These are phyloP conservation scores for Polymixis lichenea DNA, from an alignment of 2,888 invertebrate species.

Conservation along the genomic window DNA sequence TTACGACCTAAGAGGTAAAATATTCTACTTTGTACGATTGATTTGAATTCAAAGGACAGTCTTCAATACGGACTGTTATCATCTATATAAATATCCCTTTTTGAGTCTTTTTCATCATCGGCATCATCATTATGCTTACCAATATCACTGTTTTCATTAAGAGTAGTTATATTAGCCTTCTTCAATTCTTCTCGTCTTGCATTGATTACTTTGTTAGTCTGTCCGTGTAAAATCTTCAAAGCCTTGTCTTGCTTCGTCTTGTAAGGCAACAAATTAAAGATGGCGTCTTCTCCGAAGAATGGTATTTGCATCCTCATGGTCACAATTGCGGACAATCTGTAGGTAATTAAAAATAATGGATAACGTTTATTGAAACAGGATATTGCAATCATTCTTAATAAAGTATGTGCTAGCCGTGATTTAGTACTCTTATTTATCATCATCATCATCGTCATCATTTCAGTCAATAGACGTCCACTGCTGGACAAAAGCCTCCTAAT, in stretches of 20 bases:
- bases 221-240: slow-evolving; percentile 83
- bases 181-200: slow-evolving; percentile 80
- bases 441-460: too few relatives aligned
- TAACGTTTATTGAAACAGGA: neutral
- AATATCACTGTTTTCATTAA: slow-evolving; percentile 71
- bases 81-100: neutral
- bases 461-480: too few relatives aligned
- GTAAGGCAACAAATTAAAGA: slow-evolving; percentile 88
- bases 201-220: slow-evolving; percentile 85
- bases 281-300: slow-evolving; percentile 73
- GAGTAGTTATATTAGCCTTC: slow-evolving; percentile 72
- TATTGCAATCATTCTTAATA: slow-evolving; percentile 17
- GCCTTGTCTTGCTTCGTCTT: slow-evolving; percentile 90
- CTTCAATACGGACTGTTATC: neutral
- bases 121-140: slow-evolving; percentile 69
- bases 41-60: neutral
- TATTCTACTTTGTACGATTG: neutral
- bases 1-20: too few relatives aligned
- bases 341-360: slow-evolving; percentile 29
- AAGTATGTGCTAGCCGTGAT: neutral
- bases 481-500: too few relatives aligned
- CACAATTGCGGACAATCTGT: slow-evolving; percentile 73
- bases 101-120: neutral
- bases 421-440: neutral
- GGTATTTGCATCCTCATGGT: slow-evolving; percentile 81